Evolutionary conservation across 2,113 vertebrate genomes (phyloP), one percentile per base, ranked within the genome.

Genomic region (Lycaon pictus): DNA sequence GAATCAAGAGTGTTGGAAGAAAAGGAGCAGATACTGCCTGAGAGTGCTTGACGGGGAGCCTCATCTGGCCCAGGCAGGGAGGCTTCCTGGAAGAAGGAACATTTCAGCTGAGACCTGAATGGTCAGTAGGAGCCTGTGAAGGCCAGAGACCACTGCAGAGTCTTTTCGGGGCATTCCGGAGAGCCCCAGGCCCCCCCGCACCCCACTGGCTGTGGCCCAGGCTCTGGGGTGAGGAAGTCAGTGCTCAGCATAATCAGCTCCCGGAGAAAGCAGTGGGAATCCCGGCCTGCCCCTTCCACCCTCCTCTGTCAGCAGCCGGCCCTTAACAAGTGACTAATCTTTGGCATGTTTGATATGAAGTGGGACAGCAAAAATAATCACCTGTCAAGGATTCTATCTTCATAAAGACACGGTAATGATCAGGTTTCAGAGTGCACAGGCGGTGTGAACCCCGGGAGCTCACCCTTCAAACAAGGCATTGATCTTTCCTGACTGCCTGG

Each of bases 341-440:
- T 98, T 65, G 87, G 97, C 92, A 60, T 4, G 2, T 97, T 98
- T 97, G 97, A 98, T 98, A 97, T 79, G 98, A 98, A 97, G 98
- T 94, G 97, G 95, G 97, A 96, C 98, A 99, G 98, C 48, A 96
- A 98, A 98, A 98, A 98, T 98, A 98, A 99, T 99, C 98, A 98
- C 98, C 98, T 98, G 98, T 96, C 98, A 98, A 91, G 97, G 96
- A 96, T 97, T 98, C 97, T 83, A 95, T 97, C 98, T 97, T 98
- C 97, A 96, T 97, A 97, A 98, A 98, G 98, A 97, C 98, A 97
- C 92, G 97, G 98, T 98, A 89, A 81, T 86, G 98, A 98, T 98
- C 98, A 19, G 92, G 98, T 99, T 99, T 98, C 98, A 95, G 87
- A 98, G 74, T 0, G 96, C 15, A 97, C 77, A 97, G 98, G 98